These are phyloP conservation scores for Palaemon carinicauda DNA, from an alignment of 1,140 invertebrate species.

Conservation along the genomic window DNA sequence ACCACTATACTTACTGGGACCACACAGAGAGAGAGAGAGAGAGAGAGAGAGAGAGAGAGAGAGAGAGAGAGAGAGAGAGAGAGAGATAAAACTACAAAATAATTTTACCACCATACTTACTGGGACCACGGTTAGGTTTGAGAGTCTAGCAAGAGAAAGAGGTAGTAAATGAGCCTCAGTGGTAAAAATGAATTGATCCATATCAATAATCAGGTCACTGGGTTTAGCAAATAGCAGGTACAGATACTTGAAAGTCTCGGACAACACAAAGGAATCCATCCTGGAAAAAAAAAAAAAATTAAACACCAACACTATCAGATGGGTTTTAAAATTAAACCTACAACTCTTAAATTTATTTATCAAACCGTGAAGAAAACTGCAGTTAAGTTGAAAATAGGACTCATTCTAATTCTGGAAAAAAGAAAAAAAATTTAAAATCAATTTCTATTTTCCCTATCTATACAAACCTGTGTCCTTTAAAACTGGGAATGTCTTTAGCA, in stretches of 20 bases:
- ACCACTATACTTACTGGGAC: too few relatives aligned
- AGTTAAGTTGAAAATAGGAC: too few relatives aligned
- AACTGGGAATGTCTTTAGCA: too few relatives aligned
- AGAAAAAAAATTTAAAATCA: too few relatives aligned
- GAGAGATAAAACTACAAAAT: neutral
- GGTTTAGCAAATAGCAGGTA: constrained; percentile 93
- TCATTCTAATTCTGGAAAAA: too few relatives aligned
- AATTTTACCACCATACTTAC: constrained; percentile 62
- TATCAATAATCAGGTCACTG: constrained; percentile 83
- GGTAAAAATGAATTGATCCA: constrained; percentile 97
- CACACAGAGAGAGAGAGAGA: too few relatives aligned
- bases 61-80: too few relatives aligned
- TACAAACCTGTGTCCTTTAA: too few relatives aligned
- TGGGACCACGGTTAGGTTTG: constrained; percentile 63
- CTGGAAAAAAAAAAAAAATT: constrained; percentile 64
- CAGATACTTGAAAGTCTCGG: constrained; percentile 98
- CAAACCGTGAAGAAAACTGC: too few relatives aligned
- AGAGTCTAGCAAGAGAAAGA: constrained; percentile 76
- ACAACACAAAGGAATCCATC: constrained; percentile 98
- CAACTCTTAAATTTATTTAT: neutral
- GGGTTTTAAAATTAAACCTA: neutral
- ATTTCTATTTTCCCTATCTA: too few relatives aligned
- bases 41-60: too few relatives aligned
- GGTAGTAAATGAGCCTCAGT: constrained; percentile 97
- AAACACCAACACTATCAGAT: neutral